Evolutionary conservation across 2,888 invertebrate species (phyloP).

Genomic region (Orthosia incerta): DNA sequence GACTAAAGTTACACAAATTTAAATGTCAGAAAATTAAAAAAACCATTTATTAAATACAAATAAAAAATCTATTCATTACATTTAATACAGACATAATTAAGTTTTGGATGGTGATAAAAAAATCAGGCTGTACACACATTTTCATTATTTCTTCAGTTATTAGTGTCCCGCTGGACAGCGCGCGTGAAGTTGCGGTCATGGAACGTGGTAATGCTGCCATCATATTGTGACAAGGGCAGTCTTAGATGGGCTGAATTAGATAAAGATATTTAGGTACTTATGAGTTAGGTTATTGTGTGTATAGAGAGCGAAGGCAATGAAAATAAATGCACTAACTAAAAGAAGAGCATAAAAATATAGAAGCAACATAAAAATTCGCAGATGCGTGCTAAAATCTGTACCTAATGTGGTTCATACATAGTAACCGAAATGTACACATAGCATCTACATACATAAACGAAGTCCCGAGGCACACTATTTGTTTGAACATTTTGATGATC

Average conservation of each 20-base stretch:
- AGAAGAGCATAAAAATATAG: background rate
- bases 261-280: background rate
- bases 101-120: background rate
- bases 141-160: constrained; percentile 27
- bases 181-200: constrained; percentile 35
- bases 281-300: background rate
- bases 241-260: background rate
- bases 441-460: constrained; percentile 35
- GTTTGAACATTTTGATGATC: constrained; percentile 56
- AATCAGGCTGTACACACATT: background rate
- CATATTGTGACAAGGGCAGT: constrained; percentile 11
- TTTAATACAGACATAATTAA: no score
- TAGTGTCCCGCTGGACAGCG: constrained; percentile 10
- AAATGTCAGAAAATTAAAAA: no score
- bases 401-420: constrained; percentile 17
- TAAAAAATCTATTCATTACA: no score
- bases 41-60: no score
- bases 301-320: background rate
- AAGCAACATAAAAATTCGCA: background rate
- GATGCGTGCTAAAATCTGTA: background rate
- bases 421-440: constrained; percentile 24
- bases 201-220: background rate
- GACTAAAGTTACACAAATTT: no score
- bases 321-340: no score
- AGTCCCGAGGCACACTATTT: constrained; percentile 47